Evolutionary conservation across 2,888 invertebrate genomes (phyloP), one percentile per base, ranked within the genome.

Genomic region (Scrobipalpa atriplicella): DNA sequence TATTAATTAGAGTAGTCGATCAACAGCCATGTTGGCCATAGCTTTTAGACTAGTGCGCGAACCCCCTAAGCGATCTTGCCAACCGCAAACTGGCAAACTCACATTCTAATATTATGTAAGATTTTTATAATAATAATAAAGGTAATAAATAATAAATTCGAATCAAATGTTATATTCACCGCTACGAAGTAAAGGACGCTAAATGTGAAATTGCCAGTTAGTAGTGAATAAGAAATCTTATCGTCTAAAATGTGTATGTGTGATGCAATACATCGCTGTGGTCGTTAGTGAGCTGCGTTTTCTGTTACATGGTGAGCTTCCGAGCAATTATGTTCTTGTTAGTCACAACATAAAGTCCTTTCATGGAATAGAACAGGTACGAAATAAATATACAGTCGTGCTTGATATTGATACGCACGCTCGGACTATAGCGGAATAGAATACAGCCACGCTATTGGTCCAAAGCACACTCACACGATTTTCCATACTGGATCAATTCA

Each of bases 241-340:
- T 36, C 54, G 13, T n/a, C 60, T 47, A 65, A 60, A 60, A 65
- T 51, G 60, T 36, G 65, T 43, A 60, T 47, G 65, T 65, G 65
- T 56, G 43, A 62, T 47, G 16, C 54, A 43, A 41, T 43, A 47
- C 21, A 21, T 62, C n/a, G 54, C 21, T 62, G 21, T 38, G 7
- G 38, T 62, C 36, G 38, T 63, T 63, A 62, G 47, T 43, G 39
- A 62, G n/a, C 47, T 39, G 13, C 10, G 11, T 61, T 39, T 13
- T 47, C 47, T 16, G 62, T 62, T 16, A 38, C 38, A 21, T 38
- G 21, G 52, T 52, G 63, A 63, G 36, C 36, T 16, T 11, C 0
- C 47, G 38, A 63, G 47, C 47, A 16, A 10, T 36, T 47, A 47
- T 16, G 47, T 47, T 3, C 7, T 16, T 47, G 16, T n/a, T 39